Evolutionary conservation across 2,797 vertebrate genomes (phyloP).

Genomic region (Megalops cyprinoides): DNA sequence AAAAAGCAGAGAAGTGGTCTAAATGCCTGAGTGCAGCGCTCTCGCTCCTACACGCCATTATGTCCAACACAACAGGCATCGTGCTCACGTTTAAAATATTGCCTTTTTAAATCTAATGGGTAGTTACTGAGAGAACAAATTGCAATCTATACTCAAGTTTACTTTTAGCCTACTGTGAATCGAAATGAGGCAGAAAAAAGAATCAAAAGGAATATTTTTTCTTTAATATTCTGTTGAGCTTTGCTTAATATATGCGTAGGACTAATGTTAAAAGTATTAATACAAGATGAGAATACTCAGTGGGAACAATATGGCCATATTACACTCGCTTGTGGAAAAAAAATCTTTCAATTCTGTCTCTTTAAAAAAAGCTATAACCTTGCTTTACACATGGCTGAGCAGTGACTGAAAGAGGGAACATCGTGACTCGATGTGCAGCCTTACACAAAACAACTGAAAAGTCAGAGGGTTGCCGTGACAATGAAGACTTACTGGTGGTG

Average conservation of each 20-base stretch:
- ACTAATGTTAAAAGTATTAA: not conserved
- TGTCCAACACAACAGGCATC: not conserved
- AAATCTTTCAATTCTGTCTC: not conserved
- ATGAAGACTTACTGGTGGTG: slow-evolving; percentile 84
- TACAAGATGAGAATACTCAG: not conserved
- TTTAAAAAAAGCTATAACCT: not conserved
- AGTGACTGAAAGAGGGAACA: not conserved
- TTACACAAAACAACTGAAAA: not conserved
- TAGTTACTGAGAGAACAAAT: not conserved
- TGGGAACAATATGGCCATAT: not conserved
- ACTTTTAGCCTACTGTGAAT: not conserved
- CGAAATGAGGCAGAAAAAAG: not conserved
- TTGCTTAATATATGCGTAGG: not conserved
- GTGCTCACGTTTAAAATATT: not conserved
- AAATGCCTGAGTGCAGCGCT: not conserved
- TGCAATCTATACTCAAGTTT: not conserved
- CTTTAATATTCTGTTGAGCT: not conserved
- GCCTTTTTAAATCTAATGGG: not conserved
- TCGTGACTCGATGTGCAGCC: not conserved
- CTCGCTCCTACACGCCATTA: not conserved
- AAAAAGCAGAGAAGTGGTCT: no score
- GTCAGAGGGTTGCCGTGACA: not conserved
- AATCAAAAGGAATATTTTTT: not conserved
- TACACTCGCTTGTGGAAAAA: not conserved
- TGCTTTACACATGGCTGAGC: not conserved